Evolutionary conservation across 2,797 vertebrate species (phyloP).

Genomic region (Falco concolor): DNA sequence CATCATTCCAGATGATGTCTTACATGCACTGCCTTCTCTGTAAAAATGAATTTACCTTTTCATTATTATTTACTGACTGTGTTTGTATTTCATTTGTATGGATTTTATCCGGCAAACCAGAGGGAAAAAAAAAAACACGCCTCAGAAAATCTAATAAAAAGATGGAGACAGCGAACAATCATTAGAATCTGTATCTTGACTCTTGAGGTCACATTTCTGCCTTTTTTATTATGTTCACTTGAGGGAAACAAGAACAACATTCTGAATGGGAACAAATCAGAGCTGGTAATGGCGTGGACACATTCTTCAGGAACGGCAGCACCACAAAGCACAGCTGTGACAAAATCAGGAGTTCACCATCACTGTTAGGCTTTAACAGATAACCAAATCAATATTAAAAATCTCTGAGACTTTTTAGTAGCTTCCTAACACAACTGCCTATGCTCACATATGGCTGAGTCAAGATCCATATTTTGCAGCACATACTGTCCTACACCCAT

Average conservation of each 20-base stretch:
- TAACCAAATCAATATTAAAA: constrained; percentile 78
- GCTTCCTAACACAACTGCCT: constrained; percentile 74
- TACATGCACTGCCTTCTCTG: constrained; percentile 79
- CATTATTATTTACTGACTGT: constrained; percentile 93
- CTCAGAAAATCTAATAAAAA: constrained; percentile 84
- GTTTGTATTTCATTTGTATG: constrained; percentile 90
- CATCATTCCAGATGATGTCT: constrained; percentile 85
- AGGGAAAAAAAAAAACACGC: constrained; percentile 20
- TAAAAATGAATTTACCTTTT: constrained; percentile 87
- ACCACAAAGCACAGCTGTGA: constrained; percentile 59
- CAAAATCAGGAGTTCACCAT: constrained; percentile 68
- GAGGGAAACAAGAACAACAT: constrained; percentile 58
- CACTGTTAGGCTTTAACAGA: constrained; percentile 70
- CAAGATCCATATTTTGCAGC: background rate
- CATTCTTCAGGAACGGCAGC: constrained; percentile 77
- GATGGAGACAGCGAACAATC: constrained; percentile 73
- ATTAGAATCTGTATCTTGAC: constrained; percentile 73
- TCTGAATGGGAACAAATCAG: constrained; percentile 77
- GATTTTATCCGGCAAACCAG: constrained; percentile 79
- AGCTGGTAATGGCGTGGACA: constrained; percentile 75
- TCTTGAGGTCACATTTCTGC: constrained; percentile 75
- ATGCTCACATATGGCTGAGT: background rate
- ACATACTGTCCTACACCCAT: background rate
- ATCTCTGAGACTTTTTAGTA: constrained; percentile 75
- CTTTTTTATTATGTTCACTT: constrained; percentile 82